Evolutionary conservation across 2,888 invertebrate genomes (phyloP), one percentile per base, ranked within the genome.

Genomic region (Penaeus monodon): DNA sequence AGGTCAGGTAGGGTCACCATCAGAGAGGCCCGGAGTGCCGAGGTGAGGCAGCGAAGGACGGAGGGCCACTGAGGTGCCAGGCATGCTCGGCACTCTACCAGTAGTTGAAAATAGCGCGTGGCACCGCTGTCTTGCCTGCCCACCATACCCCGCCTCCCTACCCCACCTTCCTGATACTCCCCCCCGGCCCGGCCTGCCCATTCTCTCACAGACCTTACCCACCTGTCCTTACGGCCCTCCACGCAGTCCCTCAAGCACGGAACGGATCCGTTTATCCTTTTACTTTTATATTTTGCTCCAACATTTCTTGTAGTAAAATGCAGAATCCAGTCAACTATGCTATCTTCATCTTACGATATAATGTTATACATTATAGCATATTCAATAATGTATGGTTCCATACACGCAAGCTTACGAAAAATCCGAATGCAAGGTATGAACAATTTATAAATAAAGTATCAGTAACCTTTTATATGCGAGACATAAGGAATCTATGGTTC

Each of bases 101-200:
- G 77, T 29, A 78, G 86, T 86, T 86, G 73, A 86, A 86, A 86
- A 86, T 86, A 86, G 86, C 86, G 79, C 82, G 86, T 86, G 86
- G 86, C 82, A 82, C 82, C 73, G 73, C 29, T 57, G 78, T 65
- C 33, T 77, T 68, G 57, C 38, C 84, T 65, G 49, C 17, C 78
- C 70, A n/a, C 78, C 29, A 20, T 22, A 44, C 77, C 38, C 73
- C 38, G 44, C 49, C 27, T 29, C 73, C 24, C 29, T 44, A 8
- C 12, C 57, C 85, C 79, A 49, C 64, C 64, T 66, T 70, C 70
- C 79, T 27, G 17, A 49, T 68, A 29, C 44, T 22, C 79, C 63
- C 10, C 10, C 29, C 79, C 79, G 63, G 6, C 38, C 33, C n/a
- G 17, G 14, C n/a, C 68, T 66, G 44, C 68, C 81, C 70, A 49